Base-by-base conservation (phyloP, 1,140 invertebrate genomes). In the Physella acuta region DNA sequence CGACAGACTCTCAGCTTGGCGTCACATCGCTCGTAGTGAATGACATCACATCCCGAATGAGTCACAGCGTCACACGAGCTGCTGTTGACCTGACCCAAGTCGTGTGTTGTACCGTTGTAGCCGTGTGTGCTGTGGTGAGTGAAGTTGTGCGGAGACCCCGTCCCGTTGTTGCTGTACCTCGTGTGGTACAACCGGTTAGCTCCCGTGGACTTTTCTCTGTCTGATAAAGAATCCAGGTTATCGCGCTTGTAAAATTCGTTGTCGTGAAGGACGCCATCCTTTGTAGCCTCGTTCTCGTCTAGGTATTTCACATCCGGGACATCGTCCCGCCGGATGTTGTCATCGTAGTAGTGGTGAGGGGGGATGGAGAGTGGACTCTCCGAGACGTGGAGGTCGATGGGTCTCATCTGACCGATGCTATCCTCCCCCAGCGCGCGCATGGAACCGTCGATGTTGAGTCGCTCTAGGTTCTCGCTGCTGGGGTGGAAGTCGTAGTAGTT, bases 11-110 rank as follows among this genome's bases (percentile, higher is more conserved):
- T 64, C 17, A 49, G 30, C 28, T 52, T 28, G 30, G 44, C 39
- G 28, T 33, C 30, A 36, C 62, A 64, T 2, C 62, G 39, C n/a
- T 64, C 62, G 30, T 52, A 64, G 33, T 64, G 62, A 1, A 53
- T 31, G 16, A 64, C 62, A 28, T 64, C 62, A 36, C 62, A 64
- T 2, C 62, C 62, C 14, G 28, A 14, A 64, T 64, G 24, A 3
- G 39, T 64, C 28, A 1, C n/a, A 2, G 33, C 37, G 49, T 64
- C 62, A 36, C 62, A 64, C 39, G 16, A 20, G 33, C 39, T 64
- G 39, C 14, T 52, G 24, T 62, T 62, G n/a, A n/a, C n/a, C n/a
- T n/a, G n/a, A 8, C 53, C 53, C 8, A 24, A 8, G 8, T 30
- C 28, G 53, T 55, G 28, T 55, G 5, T 5, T 8, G 20, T 20